These are phyloP conservation scores for Tylochromis polylepis DNA, from an alignment of 2,113 vertebrate species.

Conservation along the genomic window DNA sequence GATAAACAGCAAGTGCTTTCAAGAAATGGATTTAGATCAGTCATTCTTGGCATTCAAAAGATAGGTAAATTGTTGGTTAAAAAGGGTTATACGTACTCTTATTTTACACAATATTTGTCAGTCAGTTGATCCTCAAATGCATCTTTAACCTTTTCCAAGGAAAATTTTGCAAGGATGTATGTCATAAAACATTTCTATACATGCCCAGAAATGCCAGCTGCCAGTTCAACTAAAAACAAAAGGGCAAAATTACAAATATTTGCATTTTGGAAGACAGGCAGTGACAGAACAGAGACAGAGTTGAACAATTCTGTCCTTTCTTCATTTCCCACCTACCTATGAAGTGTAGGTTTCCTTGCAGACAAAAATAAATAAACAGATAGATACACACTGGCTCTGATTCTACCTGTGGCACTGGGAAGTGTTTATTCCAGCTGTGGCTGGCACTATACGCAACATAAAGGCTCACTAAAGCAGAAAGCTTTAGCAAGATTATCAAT, in stretches of 20 bases:
- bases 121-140: not conserved
- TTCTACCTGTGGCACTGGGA: not conserved
- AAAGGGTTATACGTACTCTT: not conserved
- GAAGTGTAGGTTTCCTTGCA: not conserved
- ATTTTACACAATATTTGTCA: not conserved
- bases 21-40: not conserved
- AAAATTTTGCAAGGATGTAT: not conserved
- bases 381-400: not conserved
- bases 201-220: constrained; percentile 25
- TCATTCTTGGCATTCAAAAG: not conserved
- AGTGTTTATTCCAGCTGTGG: not conserved
- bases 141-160: not conserved
- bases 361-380: not conserved
- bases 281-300: not conserved
- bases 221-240: not conserved
- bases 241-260: constrained; percentile 12
- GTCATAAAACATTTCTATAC: not conserved
- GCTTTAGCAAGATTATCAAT: not conserved
- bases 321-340: not conserved
- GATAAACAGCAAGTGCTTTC: not conserved
- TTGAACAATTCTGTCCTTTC: not conserved
- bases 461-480: not conserved
- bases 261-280: not conserved
- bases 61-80: not conserved
- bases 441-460: not conserved